A percentile compares a stretch with the other conserved stretches of the same genome.
Evolutionary conservation across 2,797 vertebrate species (phyloP).

Genomic region (Poeciliopsis paucimaculata): DNA sequence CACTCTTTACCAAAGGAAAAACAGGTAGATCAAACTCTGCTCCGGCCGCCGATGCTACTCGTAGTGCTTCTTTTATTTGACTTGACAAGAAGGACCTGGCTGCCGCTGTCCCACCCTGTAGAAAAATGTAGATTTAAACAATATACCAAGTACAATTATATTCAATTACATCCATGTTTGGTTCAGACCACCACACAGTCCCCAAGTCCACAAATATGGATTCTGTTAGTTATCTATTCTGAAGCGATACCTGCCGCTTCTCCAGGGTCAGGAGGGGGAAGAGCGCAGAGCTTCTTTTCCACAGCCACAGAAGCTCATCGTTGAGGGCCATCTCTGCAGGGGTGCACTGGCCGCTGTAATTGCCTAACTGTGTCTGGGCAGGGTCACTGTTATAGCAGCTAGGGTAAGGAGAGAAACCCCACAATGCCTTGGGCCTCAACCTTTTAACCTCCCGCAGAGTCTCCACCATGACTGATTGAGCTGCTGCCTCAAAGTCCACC

Average conservation of each 20-base stretch:
- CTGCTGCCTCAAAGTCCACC: conserved; percentile 85
- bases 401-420: conserved; percentile 82
- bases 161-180: background rate
- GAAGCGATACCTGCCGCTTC: conserved; percentile 66
- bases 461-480: conserved; percentile 81
- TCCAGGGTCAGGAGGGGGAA: conserved; percentile 81
- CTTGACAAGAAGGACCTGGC: conserved; percentile 75
- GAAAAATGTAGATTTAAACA: background rate
- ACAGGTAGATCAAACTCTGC: conserved; percentile 78
- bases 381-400: conserved; percentile 77
- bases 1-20: conserved; percentile 80
- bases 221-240: background rate
- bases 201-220: background rate
- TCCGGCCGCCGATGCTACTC: conserved; percentile 76
- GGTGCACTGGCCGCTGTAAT: conserved; percentile 80
- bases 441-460: conserved; percentile 79
- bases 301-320: conserved; percentile 82
- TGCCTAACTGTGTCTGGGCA: conserved; percentile 63
- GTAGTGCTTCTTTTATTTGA: conserved; percentile 80
- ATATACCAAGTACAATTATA: background rate
- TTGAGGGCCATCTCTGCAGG: conserved; percentile 79
- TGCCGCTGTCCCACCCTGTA: conserved; percentile 66
- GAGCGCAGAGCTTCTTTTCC: conserved; percentile 80
- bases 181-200: background rate
- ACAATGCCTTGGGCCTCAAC: conserved; percentile 81